These are phyloP conservation scores for Centropus bengalensis DNA, from an alignment of 2,113 vertebrate species.

Conservation along the genomic window DNA sequence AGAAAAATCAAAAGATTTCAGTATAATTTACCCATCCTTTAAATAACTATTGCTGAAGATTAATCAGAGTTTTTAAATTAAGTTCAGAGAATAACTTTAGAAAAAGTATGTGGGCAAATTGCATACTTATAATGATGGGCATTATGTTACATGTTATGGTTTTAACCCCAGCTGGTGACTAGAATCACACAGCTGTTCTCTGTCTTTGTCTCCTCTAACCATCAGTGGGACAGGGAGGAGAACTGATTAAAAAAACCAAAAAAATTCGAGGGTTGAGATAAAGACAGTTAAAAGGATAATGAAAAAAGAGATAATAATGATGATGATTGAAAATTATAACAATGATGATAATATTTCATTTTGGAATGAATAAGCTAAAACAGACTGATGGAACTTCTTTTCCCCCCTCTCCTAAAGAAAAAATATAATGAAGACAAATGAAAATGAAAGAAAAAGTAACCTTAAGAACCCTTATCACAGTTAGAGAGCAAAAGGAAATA, in stretches of 20 bases:
- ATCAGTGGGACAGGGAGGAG: too few relatives aligned
- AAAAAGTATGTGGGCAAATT: neutral
- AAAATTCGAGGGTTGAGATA: too few relatives aligned
- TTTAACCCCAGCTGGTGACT: too few relatives aligned
- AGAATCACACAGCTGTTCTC: too few relatives aligned
- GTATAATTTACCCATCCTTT: neutral
- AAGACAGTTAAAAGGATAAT: too few relatives aligned
- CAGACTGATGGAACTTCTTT: neutral
- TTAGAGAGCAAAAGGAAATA: neutral
- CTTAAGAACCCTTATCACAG: neutral
- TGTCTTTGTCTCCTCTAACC: too few relatives aligned
- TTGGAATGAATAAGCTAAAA: neutral
- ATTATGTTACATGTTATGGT: neutral
- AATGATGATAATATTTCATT: neutral
- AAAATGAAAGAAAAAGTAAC: neutral
- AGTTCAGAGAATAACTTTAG: neutral
- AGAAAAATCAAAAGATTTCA: neutral
- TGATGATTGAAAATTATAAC: too few relatives aligned
- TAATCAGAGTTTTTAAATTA: neutral
- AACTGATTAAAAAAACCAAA: too few relatives aligned
- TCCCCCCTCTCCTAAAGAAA: fast-evolving
- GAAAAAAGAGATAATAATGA: too few relatives aligned
- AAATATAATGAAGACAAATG: too few relatives aligned
- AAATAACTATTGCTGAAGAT: neutral
- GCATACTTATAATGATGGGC: fast-evolving